phyloP scores from a whole-genome alignment of 2,797 vertebrate species.

The Neomorphus geoffroyi region DNA sequence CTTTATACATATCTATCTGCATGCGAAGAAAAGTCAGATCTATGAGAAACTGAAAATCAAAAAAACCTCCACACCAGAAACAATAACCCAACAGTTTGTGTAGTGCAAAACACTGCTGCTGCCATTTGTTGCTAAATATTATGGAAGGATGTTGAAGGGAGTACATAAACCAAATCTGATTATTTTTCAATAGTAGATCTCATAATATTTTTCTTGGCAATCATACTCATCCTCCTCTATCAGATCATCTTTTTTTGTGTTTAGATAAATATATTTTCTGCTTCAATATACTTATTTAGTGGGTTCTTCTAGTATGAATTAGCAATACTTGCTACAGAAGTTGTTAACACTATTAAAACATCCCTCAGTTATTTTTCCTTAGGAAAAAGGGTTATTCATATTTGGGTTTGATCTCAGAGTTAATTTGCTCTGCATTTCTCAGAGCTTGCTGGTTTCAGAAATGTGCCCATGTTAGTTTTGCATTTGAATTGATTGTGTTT shows the following conservation, averaged over 20 bases:
- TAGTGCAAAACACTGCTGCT: neutral
- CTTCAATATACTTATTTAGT: neutral
- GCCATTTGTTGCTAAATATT: neutral
- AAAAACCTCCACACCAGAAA: neutral
- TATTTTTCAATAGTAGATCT: neutral
- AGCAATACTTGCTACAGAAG: neutral
- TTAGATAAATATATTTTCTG: neutral
- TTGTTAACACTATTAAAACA: neutral
- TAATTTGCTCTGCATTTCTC: conserved; percentile 20
- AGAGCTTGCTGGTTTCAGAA: neutral
- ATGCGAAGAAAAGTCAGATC: neutral
- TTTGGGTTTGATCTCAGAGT: conserved; percentile 23
- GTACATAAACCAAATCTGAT: neutral
- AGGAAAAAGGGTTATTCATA: neutral
- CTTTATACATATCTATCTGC: neutral
- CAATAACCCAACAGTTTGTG: neutral
- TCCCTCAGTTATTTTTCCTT: neutral
- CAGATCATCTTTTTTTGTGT: neutral
- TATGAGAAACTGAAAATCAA: neutral
- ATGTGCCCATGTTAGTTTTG: conserved; percentile 1
- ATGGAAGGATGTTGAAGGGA: neutral
- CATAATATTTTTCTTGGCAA: neutral
- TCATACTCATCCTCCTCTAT: neutral
- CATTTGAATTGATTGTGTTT: neutral
- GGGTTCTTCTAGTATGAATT: neutral